Conservation (phyloP, 2,888 invertebrate species). For the Steromphala cineraria region DNA sequence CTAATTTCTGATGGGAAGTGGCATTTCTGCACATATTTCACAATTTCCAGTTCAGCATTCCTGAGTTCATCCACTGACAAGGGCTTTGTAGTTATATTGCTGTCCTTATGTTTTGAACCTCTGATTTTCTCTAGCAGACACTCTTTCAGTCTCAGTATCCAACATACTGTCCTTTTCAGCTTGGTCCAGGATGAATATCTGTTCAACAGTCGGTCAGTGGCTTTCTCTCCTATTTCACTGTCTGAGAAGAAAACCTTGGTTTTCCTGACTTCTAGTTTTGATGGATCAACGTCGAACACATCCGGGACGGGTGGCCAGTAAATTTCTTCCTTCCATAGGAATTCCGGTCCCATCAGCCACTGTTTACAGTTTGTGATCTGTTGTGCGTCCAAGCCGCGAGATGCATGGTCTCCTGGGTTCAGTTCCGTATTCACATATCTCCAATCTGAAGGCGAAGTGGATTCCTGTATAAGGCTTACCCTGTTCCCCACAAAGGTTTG, state of each 20-base stretch:
- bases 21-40: neutral
- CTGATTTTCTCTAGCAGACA: neutral
- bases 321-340: conserved; percentile 14
- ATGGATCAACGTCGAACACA: neutral
- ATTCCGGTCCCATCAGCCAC: conserved; percentile 37
- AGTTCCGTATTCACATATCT: conserved; percentile 25
- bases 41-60: neutral
- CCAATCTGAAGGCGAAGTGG: conserved; percentile 33
- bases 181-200: too few species aligned
- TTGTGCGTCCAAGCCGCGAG: conserved; percentile 30
- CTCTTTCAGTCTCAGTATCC: too few species aligned
- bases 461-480: neutral
- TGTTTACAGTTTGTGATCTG: neutral
- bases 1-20: neutral
- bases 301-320: neutral
- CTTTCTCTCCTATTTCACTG: too few species aligned
- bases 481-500: neutral
- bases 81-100: neutral
- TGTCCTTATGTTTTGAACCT: neutral
- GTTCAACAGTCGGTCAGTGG: too few species aligned
- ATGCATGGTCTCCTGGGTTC: conserved; percentile 38
- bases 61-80: neutral
- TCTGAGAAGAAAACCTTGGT: too few species aligned
- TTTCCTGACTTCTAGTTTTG: too few species aligned
- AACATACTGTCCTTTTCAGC: neutral